Evolutionary conservation across 2,888 invertebrate genomes (phyloP).

Genomic region (Zele albiditarsus): DNA sequence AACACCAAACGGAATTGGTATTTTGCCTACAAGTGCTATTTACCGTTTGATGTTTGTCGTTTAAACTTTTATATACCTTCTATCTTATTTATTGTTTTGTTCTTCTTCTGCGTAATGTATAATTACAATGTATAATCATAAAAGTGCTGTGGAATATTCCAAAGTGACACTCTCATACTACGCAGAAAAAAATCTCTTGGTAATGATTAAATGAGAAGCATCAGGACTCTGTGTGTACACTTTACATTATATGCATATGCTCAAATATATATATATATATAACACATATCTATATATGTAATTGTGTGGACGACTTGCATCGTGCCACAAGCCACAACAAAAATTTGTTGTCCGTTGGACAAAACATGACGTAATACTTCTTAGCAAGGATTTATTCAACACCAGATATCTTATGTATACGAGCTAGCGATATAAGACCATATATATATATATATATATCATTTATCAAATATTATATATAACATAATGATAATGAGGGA

Average conservation of each 20-base stretch:
- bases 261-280: not conserved
- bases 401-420: conserved; percentile 21
- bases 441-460: not conserved
- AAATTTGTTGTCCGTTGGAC: conserved; percentile 40
- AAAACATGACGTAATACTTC: conserved; percentile 46
- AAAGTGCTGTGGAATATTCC: too few species aligned
- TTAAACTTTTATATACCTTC: conserved; percentile 8
- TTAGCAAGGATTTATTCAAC: conserved; percentile 27
- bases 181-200: too few species aligned
- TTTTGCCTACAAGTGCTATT: conserved; percentile 37
- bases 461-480: not conserved
- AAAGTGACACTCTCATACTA: too few species aligned
- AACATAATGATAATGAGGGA: too few species aligned
- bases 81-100: not conserved
- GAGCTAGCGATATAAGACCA: not conserved
- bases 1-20: conserved; percentile 27
- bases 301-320: conserved; percentile 12
- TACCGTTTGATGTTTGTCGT: not conserved
- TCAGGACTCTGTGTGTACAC: not conserved
- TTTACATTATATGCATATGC: not conserved
- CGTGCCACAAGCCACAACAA: conserved; percentile 40
- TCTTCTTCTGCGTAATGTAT: not conserved
- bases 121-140: too few species aligned
- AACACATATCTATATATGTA: conserved; percentile 14
- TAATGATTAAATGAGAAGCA: not conserved